phyloP scores from a whole-genome alignment of 2,797 vertebrate species.

The Lacerta bilineata region DNA sequence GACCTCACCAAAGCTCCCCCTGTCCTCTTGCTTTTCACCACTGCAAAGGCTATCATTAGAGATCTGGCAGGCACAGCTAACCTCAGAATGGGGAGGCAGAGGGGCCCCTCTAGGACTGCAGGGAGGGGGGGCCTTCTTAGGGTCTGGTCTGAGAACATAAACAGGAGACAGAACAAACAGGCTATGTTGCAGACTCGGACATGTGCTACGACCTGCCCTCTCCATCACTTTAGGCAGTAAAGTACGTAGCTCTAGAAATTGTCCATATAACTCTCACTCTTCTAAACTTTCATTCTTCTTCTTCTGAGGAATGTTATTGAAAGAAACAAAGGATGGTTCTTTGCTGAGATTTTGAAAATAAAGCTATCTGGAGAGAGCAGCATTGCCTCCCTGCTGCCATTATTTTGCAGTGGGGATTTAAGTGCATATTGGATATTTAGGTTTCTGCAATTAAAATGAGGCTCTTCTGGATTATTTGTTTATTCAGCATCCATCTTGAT shows the following conservation, averaged over 20 bases:
- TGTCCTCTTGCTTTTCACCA: not conserved
- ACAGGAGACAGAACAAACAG: not conserved
- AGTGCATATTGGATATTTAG: too few species aligned
- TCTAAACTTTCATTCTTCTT: not conserved
- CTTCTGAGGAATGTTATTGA: not conserved
- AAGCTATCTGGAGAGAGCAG: not conserved
- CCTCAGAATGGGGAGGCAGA: not conserved
- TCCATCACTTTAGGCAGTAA: not conserved
- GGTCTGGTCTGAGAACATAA: not conserved
- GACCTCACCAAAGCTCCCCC: constrained; percentile 7
- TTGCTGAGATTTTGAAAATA: not conserved
- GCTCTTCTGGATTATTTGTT: too few species aligned
- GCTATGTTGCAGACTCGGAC: not conserved
- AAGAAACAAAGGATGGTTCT: not conserved
- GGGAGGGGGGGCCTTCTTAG: not conserved
- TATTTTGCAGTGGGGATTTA: too few species aligned
- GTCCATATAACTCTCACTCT: not conserved
- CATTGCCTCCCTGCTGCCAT: not conserved
- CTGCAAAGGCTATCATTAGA: constrained; percentile 29
- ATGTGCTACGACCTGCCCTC: not conserved
- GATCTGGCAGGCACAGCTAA: not conserved
- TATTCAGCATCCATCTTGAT: too few species aligned
- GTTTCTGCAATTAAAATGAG: too few species aligned
- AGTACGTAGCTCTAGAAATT: not conserved
- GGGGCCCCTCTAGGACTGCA: not conserved